Evolutionary conservation across 2,797 vertebrate species (phyloP), one percentile per base, ranked within the genome.

Genomic region (Sylvilagus floridanus): DNA sequence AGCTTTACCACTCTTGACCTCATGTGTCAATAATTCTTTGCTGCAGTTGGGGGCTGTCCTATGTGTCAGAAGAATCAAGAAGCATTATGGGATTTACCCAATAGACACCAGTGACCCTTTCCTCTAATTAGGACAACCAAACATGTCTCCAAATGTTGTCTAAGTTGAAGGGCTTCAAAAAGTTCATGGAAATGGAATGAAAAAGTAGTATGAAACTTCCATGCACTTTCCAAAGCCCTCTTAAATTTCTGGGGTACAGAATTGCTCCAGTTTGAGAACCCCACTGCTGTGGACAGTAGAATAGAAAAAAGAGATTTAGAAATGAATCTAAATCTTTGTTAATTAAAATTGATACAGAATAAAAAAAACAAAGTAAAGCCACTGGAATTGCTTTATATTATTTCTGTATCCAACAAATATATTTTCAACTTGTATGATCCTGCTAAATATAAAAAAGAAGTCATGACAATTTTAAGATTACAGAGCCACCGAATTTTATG

Each of bases 241-340:
- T 57, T 57, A 32, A 65, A 24, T 50, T 57, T 5, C 24, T 42
- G 54, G 35, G 30, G 21, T 76, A 14, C 1, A 19, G 28, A 76
- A 22, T 22, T 50, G 47, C 24, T 17, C 28, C 47, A 42, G 76
- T 14, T n/a, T 2, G 17, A 65, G 47, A 85, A 65, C 19, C 17
- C 10, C 85, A 42, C 22, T 19, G 24, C 26, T 42, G 30, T 50
- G 28, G 30, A 42, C 4, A 69, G 35, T 54, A 52, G 13, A 85
- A 22, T 57, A 82, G 13, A 13, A 62, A 72, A 77, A 24, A 65
- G 21, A 65, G 26, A 83, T 78, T 72, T 68, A 68, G 32, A 93
- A 96, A 87, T 72, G 72, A 78, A 83, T 72, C 32, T 75, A 78
- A 73, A 84, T 84, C 37, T 54, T 78, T 68, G 62, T 83, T 62